Evolutionary conservation across 2,797 vertebrate genomes (phyloP).

Genomic region (Hoplostethus mediterraneus): DNA sequence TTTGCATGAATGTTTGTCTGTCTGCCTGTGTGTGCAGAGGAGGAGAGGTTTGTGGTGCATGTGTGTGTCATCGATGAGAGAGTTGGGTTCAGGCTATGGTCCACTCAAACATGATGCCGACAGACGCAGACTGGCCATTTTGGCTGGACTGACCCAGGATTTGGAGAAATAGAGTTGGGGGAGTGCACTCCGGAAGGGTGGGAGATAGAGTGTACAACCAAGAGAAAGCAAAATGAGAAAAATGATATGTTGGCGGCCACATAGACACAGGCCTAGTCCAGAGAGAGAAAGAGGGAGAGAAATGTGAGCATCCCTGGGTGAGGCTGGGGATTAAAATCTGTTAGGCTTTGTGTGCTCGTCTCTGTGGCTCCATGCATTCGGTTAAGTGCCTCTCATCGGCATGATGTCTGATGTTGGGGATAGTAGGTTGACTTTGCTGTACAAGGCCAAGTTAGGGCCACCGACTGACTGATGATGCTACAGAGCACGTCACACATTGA

Average conservation of each 20-base stretch:
- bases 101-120: slow-evolving; percentile 27
- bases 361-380: slow-evolving; percentile 3
- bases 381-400: not conserved
- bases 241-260: not conserved
- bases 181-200: not conserved
- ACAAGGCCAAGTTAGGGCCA: not conserved
- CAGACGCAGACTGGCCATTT: slow-evolving; percentile 19
- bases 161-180: slow-evolving; percentile 40
- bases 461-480: not conserved
- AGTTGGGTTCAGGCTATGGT: slow-evolving; percentile 30
- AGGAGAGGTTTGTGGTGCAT: not conserved
- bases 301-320: slow-evolving; percentile 28
- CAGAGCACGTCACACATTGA: slow-evolving; percentile 1
- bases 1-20: not conserved
- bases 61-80: not conserved
- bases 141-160: slow-evolving; percentile 39
- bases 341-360: slow-evolving; percentile 22
- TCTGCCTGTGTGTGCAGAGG: not conserved
- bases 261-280: not conserved
- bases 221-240: not conserved
- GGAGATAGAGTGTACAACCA: slow-evolving; percentile 19
- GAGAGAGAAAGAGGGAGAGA: not conserved
- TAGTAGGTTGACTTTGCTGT: not conserved
- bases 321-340: slow-evolving; percentile 23
- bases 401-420: not conserved